Percentiles rank a stretch among this genome's conserved stretches.
Evolutionary conservation across 2,113 vertebrate genomes (phyloP).

Genomic region (Lontra canadensis): DNA sequence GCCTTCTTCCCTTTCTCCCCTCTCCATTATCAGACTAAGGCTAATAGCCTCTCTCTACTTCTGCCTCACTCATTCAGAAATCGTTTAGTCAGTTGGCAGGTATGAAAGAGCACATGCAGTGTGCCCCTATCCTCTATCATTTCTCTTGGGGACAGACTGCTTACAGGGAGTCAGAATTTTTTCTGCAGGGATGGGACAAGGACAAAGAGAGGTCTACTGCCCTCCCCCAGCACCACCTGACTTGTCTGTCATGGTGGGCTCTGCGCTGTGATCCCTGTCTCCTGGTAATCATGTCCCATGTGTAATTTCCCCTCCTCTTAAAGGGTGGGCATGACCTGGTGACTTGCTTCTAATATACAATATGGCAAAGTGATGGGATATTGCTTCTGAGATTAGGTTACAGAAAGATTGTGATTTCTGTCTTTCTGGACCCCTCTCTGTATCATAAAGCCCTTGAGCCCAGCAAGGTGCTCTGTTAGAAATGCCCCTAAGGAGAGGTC

Average conservation of each 20-base stretch:
- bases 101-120: background rate
- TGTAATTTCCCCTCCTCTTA: background rate
- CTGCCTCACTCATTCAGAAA: background rate
- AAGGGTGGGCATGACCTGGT: background rate
- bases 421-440: background rate
- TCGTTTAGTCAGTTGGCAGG: background rate
- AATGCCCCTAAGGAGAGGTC: background rate
- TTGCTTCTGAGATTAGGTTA: background rate
- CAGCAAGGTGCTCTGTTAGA: background rate
- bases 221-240: background rate
- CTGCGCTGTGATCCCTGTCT: background rate
- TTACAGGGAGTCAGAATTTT: background rate
- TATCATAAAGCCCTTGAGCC: background rate
- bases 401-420: background rate
- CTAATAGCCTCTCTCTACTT: background rate
- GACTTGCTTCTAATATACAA: background rate
- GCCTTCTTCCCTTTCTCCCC: fast-evolving
- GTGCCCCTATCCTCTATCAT: background rate
- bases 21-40: background rate
- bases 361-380: background rate
- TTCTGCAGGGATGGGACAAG: background rate
- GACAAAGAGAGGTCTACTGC: too few relatives aligned
- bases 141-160: background rate
- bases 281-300: too few relatives aligned
- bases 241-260: background rate